Base-by-base conservation (phyloP, 2,888 invertebrate species). In the Cephus spinipes region DNA sequence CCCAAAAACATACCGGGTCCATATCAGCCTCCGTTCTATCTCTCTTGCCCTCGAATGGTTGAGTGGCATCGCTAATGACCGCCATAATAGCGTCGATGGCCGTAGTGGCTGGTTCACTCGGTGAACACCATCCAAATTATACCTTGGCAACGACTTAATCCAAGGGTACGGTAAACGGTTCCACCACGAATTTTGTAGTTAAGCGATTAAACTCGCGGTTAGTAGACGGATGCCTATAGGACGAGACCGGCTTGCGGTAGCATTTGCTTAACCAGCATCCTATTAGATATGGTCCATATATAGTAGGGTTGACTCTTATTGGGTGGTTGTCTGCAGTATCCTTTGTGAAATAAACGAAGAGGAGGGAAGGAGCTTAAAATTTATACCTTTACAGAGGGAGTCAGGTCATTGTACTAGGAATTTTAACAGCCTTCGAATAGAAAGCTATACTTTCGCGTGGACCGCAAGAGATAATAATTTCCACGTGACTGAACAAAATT, bases 91-190 rank as follows among this genome's bases (percentile, higher is more conserved):
- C 74, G 74, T 74, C n/a, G 34, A 35, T 35, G 74, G 34, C 36
- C 74, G 34, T 30, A 23, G 35, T n/a, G 74, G 74, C 36, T 23
- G 31, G 74, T 74, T n/a, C 74, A 35, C 34, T 74, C 74, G 74
- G 74, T 36, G 74, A 34, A 36, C 36, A 74, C 36, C 74, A 12
- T n/a, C 74, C 74, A 74, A 74, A 74, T 74, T 74, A 74, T 74
- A 74, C 74, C 74, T 35, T 33, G 74, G 34, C 74, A 74, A 74
- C 74, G 74, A 74, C 74, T 74, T 74, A 74, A 74, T 74, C 74
- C 74, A 74, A 31, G 33, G 74, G 74, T 74, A 15, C 74, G 74
- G 74, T 74, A 74, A 74, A 74, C 74, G 74, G 36, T 35, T 74
- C 74, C 33, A 74, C 74, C 74, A 74, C 36, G 74, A 36, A 74